These are phyloP conservation scores for Plodia interpunctella DNA, from an alignment of 1,140 invertebrate species.

Conservation along the genomic window DNA sequence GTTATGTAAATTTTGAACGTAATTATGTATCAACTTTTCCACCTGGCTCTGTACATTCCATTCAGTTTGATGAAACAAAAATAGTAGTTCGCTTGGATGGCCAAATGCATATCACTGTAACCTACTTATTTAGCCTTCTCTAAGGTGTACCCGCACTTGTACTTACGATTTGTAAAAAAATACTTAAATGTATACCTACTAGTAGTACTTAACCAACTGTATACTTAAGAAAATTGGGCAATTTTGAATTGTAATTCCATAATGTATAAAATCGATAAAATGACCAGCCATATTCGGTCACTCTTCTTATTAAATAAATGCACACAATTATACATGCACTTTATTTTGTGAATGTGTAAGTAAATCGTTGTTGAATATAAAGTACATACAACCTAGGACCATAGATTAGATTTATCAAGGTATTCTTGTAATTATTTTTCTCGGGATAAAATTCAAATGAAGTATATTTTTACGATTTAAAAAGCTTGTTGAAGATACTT, in stretches of 20 bases:
- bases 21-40: neutral
- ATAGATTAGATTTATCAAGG: conserved; percentile 10
- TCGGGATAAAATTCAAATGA: neutral
- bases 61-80: conserved; percentile 14
- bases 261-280: neutral
- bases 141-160: conserved; percentile 30
- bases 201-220: conserved; percentile 25
- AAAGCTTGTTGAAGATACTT: conserved; percentile 18
- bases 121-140: conserved; percentile 26
- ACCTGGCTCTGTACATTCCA: conserved; percentile 11
- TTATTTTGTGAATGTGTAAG: conserved; percentile 25
- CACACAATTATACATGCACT: conserved; percentile 23
- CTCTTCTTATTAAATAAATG: conserved; percentile 9
- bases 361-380: conserved; percentile 18
- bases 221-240: neutral
- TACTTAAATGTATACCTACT: conserved; percentile 14
- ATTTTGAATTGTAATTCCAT: neutral
- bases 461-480: conserved; percentile 7
- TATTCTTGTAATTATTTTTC: conserved; percentile 5
- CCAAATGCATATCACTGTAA: conserved; percentile 29
- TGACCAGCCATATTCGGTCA: neutral
- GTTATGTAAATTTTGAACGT: neutral
- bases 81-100: neutral
- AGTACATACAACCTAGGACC: conserved; percentile 22
- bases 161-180: conserved; percentile 28